A percentile compares a stretch with the other conserved stretches of the same genome.
Conservation (phyloP, 2,797 vertebrate species). For the Oophaga sylvatica region DNA sequence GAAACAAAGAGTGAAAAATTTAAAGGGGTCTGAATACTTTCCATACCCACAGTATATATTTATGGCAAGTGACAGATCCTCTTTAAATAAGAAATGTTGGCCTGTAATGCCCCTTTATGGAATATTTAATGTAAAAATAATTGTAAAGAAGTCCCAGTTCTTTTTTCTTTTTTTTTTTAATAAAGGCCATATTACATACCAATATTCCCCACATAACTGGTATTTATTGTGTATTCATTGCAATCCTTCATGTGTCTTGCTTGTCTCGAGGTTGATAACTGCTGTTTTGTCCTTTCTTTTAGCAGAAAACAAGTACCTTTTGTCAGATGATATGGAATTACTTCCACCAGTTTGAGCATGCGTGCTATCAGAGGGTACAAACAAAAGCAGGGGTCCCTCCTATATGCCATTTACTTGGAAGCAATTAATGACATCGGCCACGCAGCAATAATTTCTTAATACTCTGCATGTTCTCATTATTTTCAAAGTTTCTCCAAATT, state of each 20-base stretch:
- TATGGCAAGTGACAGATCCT: no score
- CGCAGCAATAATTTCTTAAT: background rate
- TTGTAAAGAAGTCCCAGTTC: background rate
- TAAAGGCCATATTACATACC: background rate
- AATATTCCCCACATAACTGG: no score
- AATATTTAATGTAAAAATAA: background rate
- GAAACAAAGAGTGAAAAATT: no score
- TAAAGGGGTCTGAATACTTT: no score
- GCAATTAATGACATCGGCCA: background rate
- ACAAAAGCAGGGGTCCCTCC: background rate
- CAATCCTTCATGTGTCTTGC: background rate
- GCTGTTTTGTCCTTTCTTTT: background rate
- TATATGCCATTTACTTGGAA: background rate
- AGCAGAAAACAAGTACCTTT: background rate
- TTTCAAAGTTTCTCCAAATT: slow-evolving; percentile 2
- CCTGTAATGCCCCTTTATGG: no score
- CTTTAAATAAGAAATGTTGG: no score
- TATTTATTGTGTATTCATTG: background rate
- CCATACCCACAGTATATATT: no score
- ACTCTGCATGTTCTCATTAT: background rate
- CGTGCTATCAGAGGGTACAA: background rate
- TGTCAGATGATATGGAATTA: background rate
- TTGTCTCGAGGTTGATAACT: background rate
- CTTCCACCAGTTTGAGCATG: background rate
- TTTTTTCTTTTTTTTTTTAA: no score